These are phyloP conservation scores for Falco berigora DNA, from an alignment of 2,797 vertebrate genomes.

Conservation along the genomic window DNA sequence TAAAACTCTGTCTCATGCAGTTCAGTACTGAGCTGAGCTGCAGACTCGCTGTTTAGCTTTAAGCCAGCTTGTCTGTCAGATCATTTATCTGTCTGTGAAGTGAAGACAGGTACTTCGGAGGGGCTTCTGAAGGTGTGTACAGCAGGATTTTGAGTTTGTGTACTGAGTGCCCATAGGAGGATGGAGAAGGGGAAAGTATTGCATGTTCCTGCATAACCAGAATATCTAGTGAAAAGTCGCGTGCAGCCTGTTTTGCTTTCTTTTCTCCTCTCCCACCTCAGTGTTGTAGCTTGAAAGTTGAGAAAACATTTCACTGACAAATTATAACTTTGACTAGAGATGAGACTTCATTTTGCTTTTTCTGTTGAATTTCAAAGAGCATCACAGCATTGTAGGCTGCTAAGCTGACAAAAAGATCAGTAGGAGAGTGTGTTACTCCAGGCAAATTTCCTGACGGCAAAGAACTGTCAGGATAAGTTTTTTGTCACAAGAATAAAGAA, in stretches of 20 bases:
- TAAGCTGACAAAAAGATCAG: not conserved
- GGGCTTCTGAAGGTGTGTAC: not conserved
- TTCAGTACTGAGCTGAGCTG: not conserved
- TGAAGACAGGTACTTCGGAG: not conserved
- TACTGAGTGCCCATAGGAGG: not conserved
- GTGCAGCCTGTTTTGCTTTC: not conserved
- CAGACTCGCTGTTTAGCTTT: not conserved
- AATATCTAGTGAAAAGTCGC: fast-evolving
- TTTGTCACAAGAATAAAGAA: not conserved
- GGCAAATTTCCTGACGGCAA: not conserved
- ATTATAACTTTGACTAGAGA: not conserved
- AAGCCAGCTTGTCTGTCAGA: not conserved
- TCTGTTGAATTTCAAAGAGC: not conserved
- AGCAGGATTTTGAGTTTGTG: not conserved
- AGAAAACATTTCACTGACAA: not conserved
- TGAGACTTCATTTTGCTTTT: not conserved
- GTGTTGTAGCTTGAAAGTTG: not conserved
- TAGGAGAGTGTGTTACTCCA: not conserved
- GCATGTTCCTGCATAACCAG: not conserved
- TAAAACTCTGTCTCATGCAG: not conserved
- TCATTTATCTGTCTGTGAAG: not conserved
- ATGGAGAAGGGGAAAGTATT: not conserved
- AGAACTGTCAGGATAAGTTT: not conserved
- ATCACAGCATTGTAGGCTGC: not conserved
- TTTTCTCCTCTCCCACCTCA: not conserved